A percentile compares a stretch with the other conserved stretches of the same genome.
Conservation (phyloP, 2,888 invertebrate genomes). For the Cheilosia vulpina region DNA sequence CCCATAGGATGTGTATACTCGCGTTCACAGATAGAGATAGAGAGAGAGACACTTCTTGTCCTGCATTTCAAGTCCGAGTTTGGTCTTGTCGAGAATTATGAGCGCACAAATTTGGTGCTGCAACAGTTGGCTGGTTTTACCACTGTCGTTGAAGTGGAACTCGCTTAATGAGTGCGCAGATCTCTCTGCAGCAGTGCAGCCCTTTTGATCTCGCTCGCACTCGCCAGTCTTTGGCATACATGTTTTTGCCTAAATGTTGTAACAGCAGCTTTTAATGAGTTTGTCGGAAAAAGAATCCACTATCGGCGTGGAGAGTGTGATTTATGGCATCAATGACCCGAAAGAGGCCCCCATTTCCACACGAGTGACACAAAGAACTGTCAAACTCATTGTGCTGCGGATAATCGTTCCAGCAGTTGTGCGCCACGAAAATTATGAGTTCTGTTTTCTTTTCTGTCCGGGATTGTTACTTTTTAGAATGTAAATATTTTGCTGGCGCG, state of each 20-base stretch:
- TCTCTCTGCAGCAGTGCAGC: background rate
- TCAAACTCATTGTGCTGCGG: constrained; percentile 30
- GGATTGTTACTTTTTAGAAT: background rate
- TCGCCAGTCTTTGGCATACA: background rate
- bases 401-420: constrained; percentile 22
- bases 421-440: constrained; percentile 13
- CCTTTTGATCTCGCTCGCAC: background rate
- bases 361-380: constrained; percentile 19
- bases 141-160: constrained; percentile 44
- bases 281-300: constrained; percentile 21
- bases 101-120: constrained; percentile 59
- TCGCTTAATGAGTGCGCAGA: constrained; percentile 53
- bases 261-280: constrained; percentile 33
- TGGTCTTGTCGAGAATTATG: constrained; percentile 64
- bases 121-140: constrained; percentile 54
- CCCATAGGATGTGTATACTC: constrained; percentile 57
- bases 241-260: constrained; percentile 25
- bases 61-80: constrained; percentile 34
- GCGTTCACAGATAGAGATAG: constrained; percentile 14
- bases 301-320: constrained; percentile 49
- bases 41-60: constrained; percentile 34
- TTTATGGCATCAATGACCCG: constrained; percentile 41
- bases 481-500: constrained; percentile 41
- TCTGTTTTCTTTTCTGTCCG: background rate
- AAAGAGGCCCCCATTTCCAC: constrained; percentile 9